Evolutionary conservation across 2,113 vertebrate genomes (phyloP).

Genomic region (Rhabdomys dilectus): DNA sequence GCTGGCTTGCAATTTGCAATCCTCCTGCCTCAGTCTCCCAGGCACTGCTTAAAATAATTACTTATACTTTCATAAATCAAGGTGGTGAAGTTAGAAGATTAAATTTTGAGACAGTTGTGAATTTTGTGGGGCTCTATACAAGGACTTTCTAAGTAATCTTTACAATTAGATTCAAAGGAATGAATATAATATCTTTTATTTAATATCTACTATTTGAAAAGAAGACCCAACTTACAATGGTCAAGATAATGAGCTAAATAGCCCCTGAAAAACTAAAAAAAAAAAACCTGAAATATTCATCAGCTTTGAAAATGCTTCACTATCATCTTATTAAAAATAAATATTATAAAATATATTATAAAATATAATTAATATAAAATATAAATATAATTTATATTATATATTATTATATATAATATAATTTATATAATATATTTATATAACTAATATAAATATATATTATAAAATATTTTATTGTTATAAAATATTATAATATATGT

Average conservation of each 20-base stretch:
- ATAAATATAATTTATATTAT: no score
- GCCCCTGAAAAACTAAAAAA: not conserved
- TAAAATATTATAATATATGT: not conserved
- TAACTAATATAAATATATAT: no score
- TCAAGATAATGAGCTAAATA: not conserved
- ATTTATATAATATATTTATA: no score
- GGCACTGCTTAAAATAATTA: not conserved
- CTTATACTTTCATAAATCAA: constrained; percentile 19
- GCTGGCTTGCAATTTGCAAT: not conserved
- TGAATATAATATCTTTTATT: not conserved
- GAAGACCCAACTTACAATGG: not conserved
- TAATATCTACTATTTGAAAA: constrained; percentile 33
- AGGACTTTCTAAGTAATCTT: not conserved
- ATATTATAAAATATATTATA: not conserved
- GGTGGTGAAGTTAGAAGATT: not conserved
- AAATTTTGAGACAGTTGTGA: constrained; percentile 16
- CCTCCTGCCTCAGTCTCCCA: not conserved
- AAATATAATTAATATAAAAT: no score
- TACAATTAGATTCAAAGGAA: not conserved
- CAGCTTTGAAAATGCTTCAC: constrained; percentile 24
- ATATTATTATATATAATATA: no score
- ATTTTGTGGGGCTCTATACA: constrained; percentile 28
- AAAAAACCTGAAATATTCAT: not conserved
- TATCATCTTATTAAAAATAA: constrained; percentile 1
- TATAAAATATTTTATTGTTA: no score